Evolutionary conservation across 2,797 vertebrate genomes (phyloP), one percentile per base, ranked within the genome.

Genomic region (Margarornis squamiger): DNA sequence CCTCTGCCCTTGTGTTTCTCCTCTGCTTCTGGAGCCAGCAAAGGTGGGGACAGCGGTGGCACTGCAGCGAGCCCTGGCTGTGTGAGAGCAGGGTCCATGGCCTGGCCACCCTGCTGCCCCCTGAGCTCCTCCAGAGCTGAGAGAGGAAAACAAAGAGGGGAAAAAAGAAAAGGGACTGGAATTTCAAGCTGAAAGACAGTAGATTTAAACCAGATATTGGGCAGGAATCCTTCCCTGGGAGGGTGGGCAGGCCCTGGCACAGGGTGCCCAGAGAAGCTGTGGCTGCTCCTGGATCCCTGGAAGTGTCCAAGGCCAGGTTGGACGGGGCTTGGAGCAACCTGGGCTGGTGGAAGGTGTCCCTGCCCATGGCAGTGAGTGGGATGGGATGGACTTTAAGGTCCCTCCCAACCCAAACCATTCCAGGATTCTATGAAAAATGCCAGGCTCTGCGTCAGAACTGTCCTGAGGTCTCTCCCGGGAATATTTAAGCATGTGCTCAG

Each of bases 241-340:
- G 26, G 4, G 22, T 48, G 39, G 10, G 0, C 0, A 54, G 21
- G 14, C 61, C 30, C 61, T 67, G 61, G 61, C 46, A 46, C 30
- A 32, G 24, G 23, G 0, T 46, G 3, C 54, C 46, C 55, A 54
- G 68, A 73, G 68, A 48, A 48, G 46, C 46, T 48, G 46, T 48
- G 46, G 46, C 46, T 48, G 46, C 46, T 21, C 46, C 46, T 36
- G 36, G 36, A 41, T 58, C 54, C 30, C 86, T 88, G 54, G 23
- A 0, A 67, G 6, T 54, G 46, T 2, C 34, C 54, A 9, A 54
- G 24, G 54, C 17, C 61, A 54, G 39, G 46, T 0, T 88, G 68
- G 38, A 45, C 0, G 0, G n/a, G 58, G 9, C 11, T 73, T n/a
- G 76, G 70, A 74, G 30, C 39, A 9, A 0, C 30, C 17, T 75